Base-by-base conservation (phyloP, 1,140 invertebrate genomes). In the Meloidogyne hapla region DNA sequence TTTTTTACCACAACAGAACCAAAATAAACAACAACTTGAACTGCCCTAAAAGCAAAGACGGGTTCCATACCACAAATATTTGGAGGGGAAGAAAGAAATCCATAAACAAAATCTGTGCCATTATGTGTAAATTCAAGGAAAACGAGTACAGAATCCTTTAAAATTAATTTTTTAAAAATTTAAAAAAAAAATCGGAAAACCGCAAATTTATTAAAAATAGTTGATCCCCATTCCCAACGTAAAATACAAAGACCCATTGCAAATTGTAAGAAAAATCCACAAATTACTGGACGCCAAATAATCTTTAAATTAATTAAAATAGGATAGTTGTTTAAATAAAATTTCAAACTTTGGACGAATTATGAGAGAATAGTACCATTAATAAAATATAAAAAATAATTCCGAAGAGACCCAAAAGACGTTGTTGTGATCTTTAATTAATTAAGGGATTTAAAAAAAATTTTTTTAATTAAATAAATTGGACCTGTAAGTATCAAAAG, bases 31-130 rank as follows among this genome's bases (percentile, higher is more conserved):
- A 87, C 68, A 4, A 85, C 83, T 83, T 87, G 86, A 21, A 85
- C 79, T 2, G 80, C 93, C 81, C 91, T 90, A 87, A 96, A 88
- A 15, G 87, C 87, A 61, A 88, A 85, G 48, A 82, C 90, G 26
- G 88, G 81, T 5, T 79, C 77, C 77, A 87, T 79, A 61, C 95
- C 9, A 92, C 93, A 86, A 94, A 94, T 10, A 93, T 83, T 83
- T n/a, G 79, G 80, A 10, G 84, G 83, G 62, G 63, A 71, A 5
- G 81, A 79, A n/a, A 74, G 66, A 62, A 92, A 89, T 0, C 93
- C 93, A 86, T 94, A 98, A 0, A 96, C 92, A 84, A 98, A 96
- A 2, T 85, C 88, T 0, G 93, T 91, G 0, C 95, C 95, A 1
- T 90, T 89, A 74, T 92, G 90, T 0, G 92, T 91, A 85, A 92